phyloP scores from a whole-genome alignment of 2,888 invertebrate species.

The Hyalella azteca region DNA sequence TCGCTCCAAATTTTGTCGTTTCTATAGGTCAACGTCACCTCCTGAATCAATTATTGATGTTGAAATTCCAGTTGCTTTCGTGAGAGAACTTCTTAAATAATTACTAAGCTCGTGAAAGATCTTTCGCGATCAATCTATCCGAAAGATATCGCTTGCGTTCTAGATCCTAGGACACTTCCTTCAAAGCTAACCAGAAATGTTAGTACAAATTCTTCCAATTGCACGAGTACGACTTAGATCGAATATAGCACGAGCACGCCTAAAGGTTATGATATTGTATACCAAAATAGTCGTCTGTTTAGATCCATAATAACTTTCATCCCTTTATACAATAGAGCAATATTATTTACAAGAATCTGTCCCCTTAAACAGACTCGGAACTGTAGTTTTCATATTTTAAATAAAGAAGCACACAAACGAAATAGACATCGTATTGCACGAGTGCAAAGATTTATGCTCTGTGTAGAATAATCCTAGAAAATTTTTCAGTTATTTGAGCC shows the following conservation, averaged over 20 bases:
- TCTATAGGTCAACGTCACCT: too few species aligned
- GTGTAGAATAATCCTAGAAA: too few species aligned
- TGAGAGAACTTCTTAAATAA: background rate
- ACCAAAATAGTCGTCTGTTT: slow-evolving; percentile 32
- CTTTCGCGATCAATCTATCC: background rate
- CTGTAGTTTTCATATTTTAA: background rate
- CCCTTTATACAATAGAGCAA: slow-evolving; percentile 19
- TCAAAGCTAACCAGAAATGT: background rate
- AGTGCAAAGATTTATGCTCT: too few species aligned
- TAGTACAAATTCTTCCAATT: too few species aligned
- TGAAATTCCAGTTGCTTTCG: too few species aligned
- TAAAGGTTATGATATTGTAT: slow-evolving; percentile 24
- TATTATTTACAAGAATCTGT: slow-evolving; percentile 18
- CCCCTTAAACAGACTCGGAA: background rate
- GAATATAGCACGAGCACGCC: background rate
- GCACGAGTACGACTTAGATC: too few species aligned
- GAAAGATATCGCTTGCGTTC: background rate
- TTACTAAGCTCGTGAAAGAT: background rate
- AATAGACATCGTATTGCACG: too few species aligned
- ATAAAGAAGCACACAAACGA: too few species aligned
- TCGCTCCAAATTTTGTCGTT: too few species aligned
- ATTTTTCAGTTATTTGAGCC: too few species aligned
- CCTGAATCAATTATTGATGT: too few species aligned
- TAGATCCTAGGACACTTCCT: background rate
- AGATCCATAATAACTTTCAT: slow-evolving; percentile 33